phyloP scores from a whole-genome alignment of 2,113 vertebrate genomes.

The Monarcha castaneiventris region DNA sequence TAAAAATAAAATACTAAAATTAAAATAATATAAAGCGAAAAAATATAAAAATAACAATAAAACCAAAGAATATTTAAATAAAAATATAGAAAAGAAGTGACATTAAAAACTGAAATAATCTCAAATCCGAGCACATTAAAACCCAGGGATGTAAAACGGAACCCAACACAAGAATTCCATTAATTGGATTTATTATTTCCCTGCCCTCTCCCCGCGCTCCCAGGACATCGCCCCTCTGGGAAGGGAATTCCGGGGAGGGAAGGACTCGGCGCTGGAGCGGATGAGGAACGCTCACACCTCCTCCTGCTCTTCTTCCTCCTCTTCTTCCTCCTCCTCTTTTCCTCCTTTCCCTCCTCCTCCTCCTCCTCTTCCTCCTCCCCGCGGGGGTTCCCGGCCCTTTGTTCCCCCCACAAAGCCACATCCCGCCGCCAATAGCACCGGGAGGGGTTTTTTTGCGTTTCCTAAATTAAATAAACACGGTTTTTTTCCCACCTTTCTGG shows the following conservation, averaged over 20 bases:
- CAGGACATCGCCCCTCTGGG: rapidly evolving
- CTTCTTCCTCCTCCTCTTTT: not conserved
- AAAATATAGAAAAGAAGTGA: not conserved
- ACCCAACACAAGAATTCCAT: not conserved
- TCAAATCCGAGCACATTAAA: not conserved
- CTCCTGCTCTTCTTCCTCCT: not conserved
- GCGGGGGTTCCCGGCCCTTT: not conserved
- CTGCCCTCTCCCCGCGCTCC: not conserved
- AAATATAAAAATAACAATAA: not conserved
- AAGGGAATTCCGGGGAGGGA: not conserved
- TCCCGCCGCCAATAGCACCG: not conserved
- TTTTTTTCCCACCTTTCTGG: constrained; percentile 35
- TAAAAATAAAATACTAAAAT: too few relatives aligned
- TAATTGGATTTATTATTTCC: rapidly evolving
- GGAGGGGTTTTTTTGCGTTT: not conserved
- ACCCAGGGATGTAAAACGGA: not conserved
- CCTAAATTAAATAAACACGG: constrained; percentile 9
- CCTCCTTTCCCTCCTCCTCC: not conserved
- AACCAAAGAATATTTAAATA: not conserved
- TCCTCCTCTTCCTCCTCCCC: not conserved
- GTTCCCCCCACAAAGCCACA: constrained; percentile 12
- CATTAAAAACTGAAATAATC: not conserved
- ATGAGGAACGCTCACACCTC: not conserved
- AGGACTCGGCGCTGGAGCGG: not conserved
- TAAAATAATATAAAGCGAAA: not conserved